These are phyloP conservation scores for Esperia sulphurella DNA, from an alignment of 2,888 invertebrate species.

Conservation along the genomic window DNA sequence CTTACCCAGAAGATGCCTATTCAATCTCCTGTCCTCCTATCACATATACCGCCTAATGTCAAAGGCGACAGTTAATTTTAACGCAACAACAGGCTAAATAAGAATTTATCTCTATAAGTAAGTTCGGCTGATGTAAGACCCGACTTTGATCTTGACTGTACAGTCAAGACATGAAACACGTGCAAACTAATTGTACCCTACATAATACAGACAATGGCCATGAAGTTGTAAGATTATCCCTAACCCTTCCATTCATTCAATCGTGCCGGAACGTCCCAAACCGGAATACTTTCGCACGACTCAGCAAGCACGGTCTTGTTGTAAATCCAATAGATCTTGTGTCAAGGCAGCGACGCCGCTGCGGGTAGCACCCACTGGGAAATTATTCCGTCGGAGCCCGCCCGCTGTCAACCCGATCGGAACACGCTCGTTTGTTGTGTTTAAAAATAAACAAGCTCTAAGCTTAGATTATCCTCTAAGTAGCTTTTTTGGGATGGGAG, in stretches of 20 bases:
- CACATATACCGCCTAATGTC: too few species aligned
- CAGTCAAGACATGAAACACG: too few species aligned
- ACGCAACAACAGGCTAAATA: too few species aligned
- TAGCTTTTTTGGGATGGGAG: too few species aligned
- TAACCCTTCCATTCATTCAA: neutral
- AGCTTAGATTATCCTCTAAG: neutral
- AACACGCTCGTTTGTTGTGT: slow-evolving; percentile 22
- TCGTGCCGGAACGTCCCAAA: neutral
- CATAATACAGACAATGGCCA: neutral
- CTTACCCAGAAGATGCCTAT: too few species aligned
- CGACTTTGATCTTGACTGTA: too few species aligned
- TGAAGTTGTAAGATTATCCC: neutral
- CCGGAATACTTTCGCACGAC: neutral
- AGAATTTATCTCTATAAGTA: too few species aligned
- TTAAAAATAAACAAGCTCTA: slow-evolving; percentile 22
- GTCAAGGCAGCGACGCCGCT: slow-evolving; percentile 17
- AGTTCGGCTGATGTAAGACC: too few species aligned
- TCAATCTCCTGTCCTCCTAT: too few species aligned
- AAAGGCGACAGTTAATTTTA: too few species aligned
- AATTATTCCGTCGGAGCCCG: slow-evolving; percentile 31
- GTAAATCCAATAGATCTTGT: slow-evolving; percentile 27
- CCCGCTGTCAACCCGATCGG: slow-evolving; percentile 26
- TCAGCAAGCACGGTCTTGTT: slow-evolving; percentile 12
- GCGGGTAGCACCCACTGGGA: slow-evolving; percentile 25
- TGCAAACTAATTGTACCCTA: too few species aligned